Evolutionary conservation across 2,113 vertebrate genomes (phyloP), one percentile per base, ranked within the genome.

Genomic region (Lutjanus erythropterus): DNA sequence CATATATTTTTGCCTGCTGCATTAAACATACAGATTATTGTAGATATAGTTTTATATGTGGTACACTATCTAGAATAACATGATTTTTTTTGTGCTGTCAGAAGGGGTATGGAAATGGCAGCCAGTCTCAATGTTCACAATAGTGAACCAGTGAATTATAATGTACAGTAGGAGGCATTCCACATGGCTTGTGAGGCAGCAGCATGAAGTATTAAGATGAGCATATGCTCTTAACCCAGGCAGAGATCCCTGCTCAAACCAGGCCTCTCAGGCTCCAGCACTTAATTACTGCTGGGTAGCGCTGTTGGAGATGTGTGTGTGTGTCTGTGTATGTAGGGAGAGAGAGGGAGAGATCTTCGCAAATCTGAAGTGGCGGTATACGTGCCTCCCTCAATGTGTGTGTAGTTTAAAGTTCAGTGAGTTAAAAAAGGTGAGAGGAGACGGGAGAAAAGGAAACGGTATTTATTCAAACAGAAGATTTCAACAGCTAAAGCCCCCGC

Each of bases 271-370:
- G 65, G 73, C 76, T 78, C 31, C 50, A 50, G 23, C 44, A 42
- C 65, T 75, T 86, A 78, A 83, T 90, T 77, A 86, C 74, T 65
- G 66, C 62, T 55, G 75, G 58, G 35, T 62, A 65, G 69, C 14
- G 2, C 68, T 79, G 53, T 53, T 60, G 31, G 65, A 71, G 44
- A 68, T 65, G 61, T 62, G 67, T 62, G 58, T 65, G 61, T 62
- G 67, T 62, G 58, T 60, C 49, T 62, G 35, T 70, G 18, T 49
- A 23, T 37, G 16, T 7, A n/a, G 52, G 18, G 16, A 46, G 23
- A 52, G 27, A 62, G 23, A 65, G 21, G 37, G 23, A 37, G 21
- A 78, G 29, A 49, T 75, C 10, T 27, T 39, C 11, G 18, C 50
- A 66, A 49, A 86, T 60, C 49, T 6, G 55, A 49, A 75, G 58